Base-by-base conservation (phyloP, 2,113 vertebrate genomes). In the Erpornis zantholeuca region DNA sequence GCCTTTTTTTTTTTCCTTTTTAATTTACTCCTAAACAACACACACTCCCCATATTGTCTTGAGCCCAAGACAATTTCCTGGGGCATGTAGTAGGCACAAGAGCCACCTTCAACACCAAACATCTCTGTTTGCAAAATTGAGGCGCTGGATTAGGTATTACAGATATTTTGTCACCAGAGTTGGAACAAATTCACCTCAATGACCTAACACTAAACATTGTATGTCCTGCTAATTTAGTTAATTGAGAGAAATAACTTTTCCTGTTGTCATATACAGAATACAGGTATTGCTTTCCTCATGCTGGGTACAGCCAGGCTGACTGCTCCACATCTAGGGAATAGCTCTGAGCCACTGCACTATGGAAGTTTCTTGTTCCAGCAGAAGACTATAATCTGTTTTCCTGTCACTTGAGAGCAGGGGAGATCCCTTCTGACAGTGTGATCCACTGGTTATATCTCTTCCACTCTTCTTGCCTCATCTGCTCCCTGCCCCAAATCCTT, bases 21-120 rank as follows among this genome's bases (percentile, higher is more conserved):
- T 11, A 54, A 47, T 69, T 79, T 47, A 15, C 31, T 65, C 64
- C 23, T 33, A 38, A 23, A 8, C 12, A 23, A 7, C 8, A 65
- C 31, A 12, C 2, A 1, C 5, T 2, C 3, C 2, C 4, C 0
- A 1, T 6, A 20, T 9, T 70, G 4, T 69, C 63, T 36, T 66
- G 28, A 88, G 45, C 9, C 28, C 47, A 59, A 28, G 7, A 49
- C n/a, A 40, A 15, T 57, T 69, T 60, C n/a, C 28, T 42, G 44
- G 8, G 40, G 3, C 4, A 23, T 70, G 17, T 8, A 36, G n/a
- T 36, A 53, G 1, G 0, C 38, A 53, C 5, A 18, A 21, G 14
- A 72, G 11, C 6, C 10, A 40, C 16, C 3, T 33, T n/a, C 61
- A 54, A 54, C 20, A 29, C 11, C 15, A 33, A 54, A 50, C 5